These are phyloP conservation scores for Ariolimax columbianus DNA, from an alignment of 2,888 invertebrate genomes.

Conservation along the genomic window DNA sequence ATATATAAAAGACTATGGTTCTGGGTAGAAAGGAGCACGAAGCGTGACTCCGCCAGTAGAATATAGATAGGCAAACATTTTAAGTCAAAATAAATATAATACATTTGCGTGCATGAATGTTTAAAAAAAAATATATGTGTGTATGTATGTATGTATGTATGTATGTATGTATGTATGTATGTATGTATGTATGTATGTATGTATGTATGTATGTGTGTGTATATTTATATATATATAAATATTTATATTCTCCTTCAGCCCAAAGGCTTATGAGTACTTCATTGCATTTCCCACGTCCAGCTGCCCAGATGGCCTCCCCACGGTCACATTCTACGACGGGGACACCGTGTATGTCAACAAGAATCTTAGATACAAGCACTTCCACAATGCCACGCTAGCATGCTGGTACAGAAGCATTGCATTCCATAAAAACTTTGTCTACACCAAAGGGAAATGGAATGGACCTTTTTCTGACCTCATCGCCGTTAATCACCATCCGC, in stretches of 20 bases:
- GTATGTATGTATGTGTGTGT: no score
- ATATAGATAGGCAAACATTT: no score
- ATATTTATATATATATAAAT: no score
- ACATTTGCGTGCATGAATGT: no score
- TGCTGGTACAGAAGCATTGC: constrained; percentile 3
- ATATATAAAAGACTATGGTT: no score
- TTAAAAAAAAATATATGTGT: no score
- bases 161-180: no score
- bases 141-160: no score
- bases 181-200: no score
- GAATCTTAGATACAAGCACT: neutral
- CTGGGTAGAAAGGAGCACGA: no score
- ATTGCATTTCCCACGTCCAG: neutral
- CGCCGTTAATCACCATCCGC: constrained; percentile 47
- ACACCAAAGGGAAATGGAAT: neutral
- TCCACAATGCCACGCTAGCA: neutral
- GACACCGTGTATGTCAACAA: constrained; percentile 9
- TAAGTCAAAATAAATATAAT: no score
- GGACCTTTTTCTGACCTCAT: constrained; percentile 15
- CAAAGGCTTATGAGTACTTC: constrained; percentile 1
- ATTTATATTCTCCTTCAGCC: neutral
- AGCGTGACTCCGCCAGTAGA: no score
- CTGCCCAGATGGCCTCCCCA: constrained; percentile 4
- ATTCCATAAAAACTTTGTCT: neutral
- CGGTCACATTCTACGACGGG: constrained; percentile 36